phyloP scores from a whole-genome alignment of 35 echinoderm and acorn worm species.

The Apostichopus japonicus region DNA sequence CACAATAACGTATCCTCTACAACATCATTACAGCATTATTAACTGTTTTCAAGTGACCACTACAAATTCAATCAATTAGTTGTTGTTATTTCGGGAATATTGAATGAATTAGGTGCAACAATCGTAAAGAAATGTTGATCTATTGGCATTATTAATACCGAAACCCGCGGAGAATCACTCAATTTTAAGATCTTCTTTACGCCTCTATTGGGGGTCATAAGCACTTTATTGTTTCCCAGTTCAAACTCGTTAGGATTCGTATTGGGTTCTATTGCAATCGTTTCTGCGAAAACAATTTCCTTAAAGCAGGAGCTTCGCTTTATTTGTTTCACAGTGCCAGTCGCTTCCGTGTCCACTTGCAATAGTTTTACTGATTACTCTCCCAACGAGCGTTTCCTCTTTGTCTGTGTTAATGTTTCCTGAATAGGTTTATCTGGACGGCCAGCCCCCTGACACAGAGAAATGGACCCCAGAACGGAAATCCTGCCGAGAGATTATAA shows the following conservation, averaged over 20 bases:
- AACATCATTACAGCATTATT: constrained; percentile 30
- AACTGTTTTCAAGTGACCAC: constrained; percentile 38
- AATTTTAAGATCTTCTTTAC: background rate
- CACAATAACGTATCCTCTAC: constrained; percentile 43
- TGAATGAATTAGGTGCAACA: constrained; percentile 55
- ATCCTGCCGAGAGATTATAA: constrained; percentile 40
- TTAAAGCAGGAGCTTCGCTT: constrained; percentile 22
- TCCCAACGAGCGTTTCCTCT: constrained; percentile 50
- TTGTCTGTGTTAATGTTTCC: constrained; percentile 58
- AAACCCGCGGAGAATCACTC: background rate
- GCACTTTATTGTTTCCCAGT: constrained; percentile 53
- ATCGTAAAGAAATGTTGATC: constrained; percentile 41
- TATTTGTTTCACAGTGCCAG: constrained; percentile 58
- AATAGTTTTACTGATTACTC: constrained; percentile 45
- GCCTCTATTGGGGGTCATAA: constrained; percentile 45
- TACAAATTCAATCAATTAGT: constrained; percentile 28
- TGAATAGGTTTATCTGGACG: constrained; percentile 59
- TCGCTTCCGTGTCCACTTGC: constrained; percentile 52
- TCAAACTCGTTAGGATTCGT: constrained; percentile 40
- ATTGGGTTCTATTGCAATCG: constrained; percentile 41
- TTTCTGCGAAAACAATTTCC: constrained; percentile 66
- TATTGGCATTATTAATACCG: constrained; percentile 57
- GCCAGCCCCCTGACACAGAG: constrained; percentile 44
- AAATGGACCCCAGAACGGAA: constrained; percentile 51
- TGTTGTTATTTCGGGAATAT: constrained; percentile 48